Conservation (phyloP, 2,888 invertebrate species). For the Thymelicus lineola region DNA sequence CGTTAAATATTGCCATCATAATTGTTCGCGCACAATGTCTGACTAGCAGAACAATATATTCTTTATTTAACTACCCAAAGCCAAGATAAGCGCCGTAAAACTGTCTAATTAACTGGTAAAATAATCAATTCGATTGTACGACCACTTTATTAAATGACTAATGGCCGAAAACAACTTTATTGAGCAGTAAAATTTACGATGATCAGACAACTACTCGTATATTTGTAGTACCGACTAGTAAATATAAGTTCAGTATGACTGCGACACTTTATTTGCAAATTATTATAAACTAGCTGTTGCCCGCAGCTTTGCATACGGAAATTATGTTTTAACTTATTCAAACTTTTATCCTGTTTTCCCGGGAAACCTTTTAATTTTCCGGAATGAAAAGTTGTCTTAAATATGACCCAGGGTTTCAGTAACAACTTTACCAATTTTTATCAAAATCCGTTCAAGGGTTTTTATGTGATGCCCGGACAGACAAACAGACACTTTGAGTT, state of each 20-base stretch:
- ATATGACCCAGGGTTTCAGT: no score
- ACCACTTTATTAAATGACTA: conserved; percentile 46
- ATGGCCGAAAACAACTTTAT: conserved; percentile 47
- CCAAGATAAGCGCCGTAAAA: conserved; percentile 46
- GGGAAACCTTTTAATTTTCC: no score
- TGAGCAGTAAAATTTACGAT: conserved; percentile 47
- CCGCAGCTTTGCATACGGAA: no score
- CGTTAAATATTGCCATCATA: conserved; percentile 25
- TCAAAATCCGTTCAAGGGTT: no score
- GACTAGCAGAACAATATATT: conserved; percentile 28
- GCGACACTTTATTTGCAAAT: conserved; percentile 10
- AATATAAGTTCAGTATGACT: conserved; percentile 24
- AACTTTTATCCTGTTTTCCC: no score
- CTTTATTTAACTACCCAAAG: conserved; percentile 29
- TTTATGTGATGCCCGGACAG: no score
- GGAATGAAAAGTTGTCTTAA: no score
- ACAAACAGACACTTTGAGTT: no score
- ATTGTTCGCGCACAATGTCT: conserved; percentile 29
- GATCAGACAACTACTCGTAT: conserved; percentile 38
- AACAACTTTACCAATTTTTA: no score
- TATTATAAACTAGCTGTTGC: no score
- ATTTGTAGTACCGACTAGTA: conserved; percentile 25
- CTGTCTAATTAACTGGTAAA: conserved; percentile 48
- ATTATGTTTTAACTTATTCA: no score
- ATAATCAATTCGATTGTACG: conserved; percentile 46